These are phyloP conservation scores for Plecotus auritus DNA, from an alignment of 2,113 vertebrate genomes.

Conservation along the genomic window DNA sequence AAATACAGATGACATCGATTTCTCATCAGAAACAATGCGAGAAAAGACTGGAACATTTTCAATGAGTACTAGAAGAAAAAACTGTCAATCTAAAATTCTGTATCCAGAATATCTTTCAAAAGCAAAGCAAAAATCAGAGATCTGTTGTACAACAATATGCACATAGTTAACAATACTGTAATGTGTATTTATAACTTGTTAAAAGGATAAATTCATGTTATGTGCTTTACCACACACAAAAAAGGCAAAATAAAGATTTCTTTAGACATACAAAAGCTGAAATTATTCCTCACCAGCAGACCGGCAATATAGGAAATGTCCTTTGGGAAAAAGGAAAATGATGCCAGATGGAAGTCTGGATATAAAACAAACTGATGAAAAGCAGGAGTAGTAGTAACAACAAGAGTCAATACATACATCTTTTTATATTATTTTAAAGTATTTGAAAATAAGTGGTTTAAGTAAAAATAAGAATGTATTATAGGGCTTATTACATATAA, in stretches of 20 bases:
- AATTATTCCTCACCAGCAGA: not conserved
- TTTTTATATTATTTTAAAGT: not conserved
- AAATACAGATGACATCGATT: not conserved
- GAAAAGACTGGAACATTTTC: not conserved
- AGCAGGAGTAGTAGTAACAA: not conserved
- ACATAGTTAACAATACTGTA: not conserved
- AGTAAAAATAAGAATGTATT: not conserved
- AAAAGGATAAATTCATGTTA: not conserved
- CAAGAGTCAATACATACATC: not conserved
- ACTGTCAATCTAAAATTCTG: not conserved
- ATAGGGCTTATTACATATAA: not conserved
- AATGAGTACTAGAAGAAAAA: not conserved
- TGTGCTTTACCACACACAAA: not conserved
- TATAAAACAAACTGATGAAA: not conserved
- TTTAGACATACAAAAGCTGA: not conserved
- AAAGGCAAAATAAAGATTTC: not conserved
- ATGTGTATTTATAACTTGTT: not conserved
- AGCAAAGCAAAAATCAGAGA: not conserved
- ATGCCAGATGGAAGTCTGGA: not conserved
- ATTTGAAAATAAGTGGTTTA: not conserved
- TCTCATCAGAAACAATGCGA: conserved; percentile 17
- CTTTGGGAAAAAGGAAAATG: not conserved
- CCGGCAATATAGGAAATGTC: not conserved
- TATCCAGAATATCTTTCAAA: not conserved
- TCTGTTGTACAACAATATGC: not conserved